Evolutionary conservation across 2,888 invertebrate genomes (phyloP), one percentile per base, ranked within the genome.

Genomic region (Zonitis immaculata): DNA sequence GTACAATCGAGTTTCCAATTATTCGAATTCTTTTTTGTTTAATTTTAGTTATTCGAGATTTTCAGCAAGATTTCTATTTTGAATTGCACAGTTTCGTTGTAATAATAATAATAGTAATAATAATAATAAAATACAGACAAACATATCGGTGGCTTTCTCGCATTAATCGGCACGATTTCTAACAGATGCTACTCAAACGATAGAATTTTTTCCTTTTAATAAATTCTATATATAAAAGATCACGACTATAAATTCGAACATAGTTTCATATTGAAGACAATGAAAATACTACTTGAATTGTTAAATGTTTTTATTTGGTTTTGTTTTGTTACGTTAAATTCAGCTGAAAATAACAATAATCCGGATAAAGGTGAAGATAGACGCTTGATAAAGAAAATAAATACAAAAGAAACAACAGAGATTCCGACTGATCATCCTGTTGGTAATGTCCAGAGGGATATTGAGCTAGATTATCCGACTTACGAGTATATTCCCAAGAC

Each of bases 381-480:
- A 26, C 26, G 1, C 1, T 39, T 8, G 1, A 18, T 39, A 39
- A 39, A 20, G 6, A 25, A 25, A n/a, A n/a, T n/a, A n/a, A n/a
- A n/a, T 12, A 6, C 14, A 6, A 9, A 43, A 49, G 30, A 39
- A 49, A 46, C 42, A 56, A 22, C 46, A 42, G 12, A 49, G 44
- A 43, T 49, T n/a, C 54, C 51, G 45, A 43, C 53, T 46, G 52
- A 58, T 60, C 58, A 49, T 47, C 56, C 47, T 26, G 44, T 8
- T 42, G 60, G 54, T 51, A 58, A 45, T 44, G 44, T 58, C 49
- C 58, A 54, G 32, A 56, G 54, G 47, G 57, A 49, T 47, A 79
- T 79, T 22, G 79, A 79, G 5, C 60, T 72, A 39, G 80, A 80
- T 67, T 81, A 80, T 67, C 79, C 80, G 14, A 75, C 78, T 47